These are phyloP conservation scores for Brachionus manjavacas DNA, from an alignment of 1,140 invertebrate genomes.

Conservation along the genomic window DNA sequence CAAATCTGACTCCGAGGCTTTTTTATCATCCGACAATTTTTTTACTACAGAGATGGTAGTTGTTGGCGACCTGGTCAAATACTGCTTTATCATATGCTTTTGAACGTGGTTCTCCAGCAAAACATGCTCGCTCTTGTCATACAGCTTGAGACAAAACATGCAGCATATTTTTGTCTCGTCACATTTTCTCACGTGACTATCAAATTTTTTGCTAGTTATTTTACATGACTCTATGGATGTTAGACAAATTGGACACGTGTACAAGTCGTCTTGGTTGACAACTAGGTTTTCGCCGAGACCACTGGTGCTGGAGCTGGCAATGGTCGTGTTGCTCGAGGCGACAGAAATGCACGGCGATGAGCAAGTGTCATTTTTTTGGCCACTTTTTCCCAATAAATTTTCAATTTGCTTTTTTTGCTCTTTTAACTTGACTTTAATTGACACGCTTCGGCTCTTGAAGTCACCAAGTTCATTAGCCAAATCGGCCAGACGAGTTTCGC, in stretches of 20 bases:
- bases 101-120: slow-evolving; percentile 29
- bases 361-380: background rate
- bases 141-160: slow-evolving; percentile 40
- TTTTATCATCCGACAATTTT: background rate
- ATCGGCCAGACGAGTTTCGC: background rate
- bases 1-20: background rate
- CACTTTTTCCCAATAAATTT: background rate
- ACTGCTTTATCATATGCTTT: slow-evolving; percentile 23
- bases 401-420: background rate
- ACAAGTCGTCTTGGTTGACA: background rate
- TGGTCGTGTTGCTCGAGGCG: background rate
- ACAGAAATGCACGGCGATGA: slow-evolving; percentile 3
- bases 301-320: background rate
- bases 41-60: background rate
- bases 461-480: background rate
- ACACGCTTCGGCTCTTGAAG: background rate
- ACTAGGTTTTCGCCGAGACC: background rate
- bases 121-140: slow-evolving; percentile 2
- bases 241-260: slow-evolving; percentile 11
- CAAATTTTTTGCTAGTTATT: background rate
- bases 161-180: background rate
- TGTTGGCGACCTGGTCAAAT: slow-evolving; percentile 22
- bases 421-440: background rate
- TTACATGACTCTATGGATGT: slow-evolving; percentile 14
- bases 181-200: slow-evolving; percentile 23